phyloP scores from a whole-genome alignment of 2,888 invertebrate species.

The Melanostoma scalare region DNA sequence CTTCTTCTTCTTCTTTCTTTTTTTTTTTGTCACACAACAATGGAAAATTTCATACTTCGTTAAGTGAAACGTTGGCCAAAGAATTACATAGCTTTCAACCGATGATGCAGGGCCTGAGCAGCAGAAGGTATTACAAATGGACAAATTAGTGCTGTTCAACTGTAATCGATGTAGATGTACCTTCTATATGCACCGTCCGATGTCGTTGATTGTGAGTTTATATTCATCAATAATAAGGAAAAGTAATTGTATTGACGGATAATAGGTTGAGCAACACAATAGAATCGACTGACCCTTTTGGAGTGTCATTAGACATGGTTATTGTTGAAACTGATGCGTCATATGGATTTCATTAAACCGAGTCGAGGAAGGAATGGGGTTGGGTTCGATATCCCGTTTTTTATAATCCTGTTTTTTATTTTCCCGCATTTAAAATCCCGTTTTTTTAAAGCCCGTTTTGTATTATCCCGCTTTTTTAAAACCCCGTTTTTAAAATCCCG shows the following conservation, averaged over 20 bases:
- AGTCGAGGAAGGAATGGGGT: conserved; percentile 6
- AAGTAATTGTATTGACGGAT: conserved; percentile 64
- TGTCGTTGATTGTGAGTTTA: conserved; percentile 6
- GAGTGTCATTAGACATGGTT: conserved; percentile 40
- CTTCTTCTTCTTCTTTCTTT: conserved; percentile 27
- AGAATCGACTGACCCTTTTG: conserved; percentile 44
- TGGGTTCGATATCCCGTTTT: no score
- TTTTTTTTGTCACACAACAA: conserved; percentile 33
- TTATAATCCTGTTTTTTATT: no score
- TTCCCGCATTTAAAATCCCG: no score
- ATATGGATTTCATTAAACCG: conserved; percentile 48
- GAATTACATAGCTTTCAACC: conserved; percentile 23
- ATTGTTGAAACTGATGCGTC: conserved; percentile 26
- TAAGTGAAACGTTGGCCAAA: conserved; percentile 49
- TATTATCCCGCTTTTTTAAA: no score
- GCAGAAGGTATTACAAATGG: conserved; percentile 40
- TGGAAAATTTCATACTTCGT: conserved; percentile 62
- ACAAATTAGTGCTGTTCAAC: conserved; percentile 61
- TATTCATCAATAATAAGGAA: conserved; percentile 51
- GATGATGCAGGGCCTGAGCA: conserved; percentile 13
- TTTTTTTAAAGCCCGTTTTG: no score
- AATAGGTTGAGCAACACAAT: conserved; percentile 52
- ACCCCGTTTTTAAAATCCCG: no score
- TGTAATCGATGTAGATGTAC: conserved; percentile 17
- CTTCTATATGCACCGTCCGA: conserved; percentile 18